Conservation (phyloP, 2,888 invertebrate species). For the Platypus cylindrus region DNA sequence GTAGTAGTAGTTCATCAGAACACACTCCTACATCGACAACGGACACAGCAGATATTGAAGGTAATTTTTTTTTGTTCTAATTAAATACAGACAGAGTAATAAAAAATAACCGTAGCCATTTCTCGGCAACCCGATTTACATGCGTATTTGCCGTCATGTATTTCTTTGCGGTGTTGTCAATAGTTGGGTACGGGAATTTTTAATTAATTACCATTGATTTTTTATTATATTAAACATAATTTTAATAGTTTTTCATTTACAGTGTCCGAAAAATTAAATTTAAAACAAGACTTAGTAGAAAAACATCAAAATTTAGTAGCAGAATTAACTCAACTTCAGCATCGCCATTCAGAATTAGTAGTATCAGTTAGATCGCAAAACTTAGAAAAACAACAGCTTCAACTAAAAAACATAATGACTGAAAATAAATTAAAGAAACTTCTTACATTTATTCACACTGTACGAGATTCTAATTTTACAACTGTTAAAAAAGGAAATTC, state of each 20-base stretch:
- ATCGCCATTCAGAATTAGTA: conserved; percentile 34
- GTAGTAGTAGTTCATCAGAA: too few relatives aligned
- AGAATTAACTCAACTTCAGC: conserved; percentile 33
- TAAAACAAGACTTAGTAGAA: conserved; percentile 31
- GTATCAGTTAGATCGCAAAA: conserved; percentile 32
- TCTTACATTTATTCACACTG: conserved; percentile 27
- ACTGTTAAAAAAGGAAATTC: conserved; percentile 9
- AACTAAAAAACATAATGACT: conserved; percentile 27
- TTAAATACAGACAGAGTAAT: too few relatives aligned
- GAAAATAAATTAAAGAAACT: conserved; percentile 32
- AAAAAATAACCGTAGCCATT: too few relatives aligned
- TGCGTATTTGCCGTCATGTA: too few relatives aligned
- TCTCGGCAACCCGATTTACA: too few relatives aligned
- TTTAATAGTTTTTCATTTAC: not conserved
- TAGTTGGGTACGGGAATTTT: too few relatives aligned
- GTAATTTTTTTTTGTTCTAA: too few relatives aligned
- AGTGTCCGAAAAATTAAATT: conserved; percentile 34
- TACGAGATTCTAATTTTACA: conserved; percentile 15
- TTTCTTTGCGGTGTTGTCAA: too few relatives aligned
- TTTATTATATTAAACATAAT: not conserved
- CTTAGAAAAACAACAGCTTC: conserved; percentile 28
- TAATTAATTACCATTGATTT: not conserved
- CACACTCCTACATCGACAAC: too few relatives aligned
- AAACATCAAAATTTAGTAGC: conserved; percentile 30
- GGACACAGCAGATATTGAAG: too few relatives aligned